Conservation (phyloP, 2,113 vertebrate species). For the Seriola quinqueradiata region DNA sequence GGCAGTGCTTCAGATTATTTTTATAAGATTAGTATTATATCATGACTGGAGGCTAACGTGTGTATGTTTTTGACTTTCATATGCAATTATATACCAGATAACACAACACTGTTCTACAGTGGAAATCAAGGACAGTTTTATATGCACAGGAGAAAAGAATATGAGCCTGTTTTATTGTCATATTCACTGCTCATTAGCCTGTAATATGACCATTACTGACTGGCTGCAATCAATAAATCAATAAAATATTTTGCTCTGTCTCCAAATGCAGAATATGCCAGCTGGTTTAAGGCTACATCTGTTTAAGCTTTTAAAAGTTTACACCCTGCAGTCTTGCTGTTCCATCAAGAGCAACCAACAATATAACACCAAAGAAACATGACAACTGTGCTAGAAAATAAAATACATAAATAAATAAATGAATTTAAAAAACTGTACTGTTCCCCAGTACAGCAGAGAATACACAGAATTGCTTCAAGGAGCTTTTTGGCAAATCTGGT, state of each 20-base stretch:
- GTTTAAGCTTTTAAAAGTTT: too few relatives aligned
- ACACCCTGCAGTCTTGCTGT: background rate
- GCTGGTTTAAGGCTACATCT: background rate
- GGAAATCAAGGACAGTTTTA: background rate
- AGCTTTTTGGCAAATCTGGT: background rate
- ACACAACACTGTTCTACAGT: background rate
- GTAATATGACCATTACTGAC: background rate
- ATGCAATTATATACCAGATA: too few relatives aligned
- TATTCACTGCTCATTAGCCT: background rate
- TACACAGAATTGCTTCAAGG: background rate
- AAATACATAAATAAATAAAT: too few relatives aligned
- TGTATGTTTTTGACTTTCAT: too few relatives aligned
- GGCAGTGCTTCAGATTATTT: background rate
- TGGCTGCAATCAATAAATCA: background rate
- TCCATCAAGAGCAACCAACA: background rate
- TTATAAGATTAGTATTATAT: background rate
- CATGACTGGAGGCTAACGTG: background rate
- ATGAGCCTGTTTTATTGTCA: background rate
- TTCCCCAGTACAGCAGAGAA: background rate
- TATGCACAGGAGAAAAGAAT: background rate
- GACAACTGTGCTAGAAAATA: background rate
- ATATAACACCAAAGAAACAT: background rate
- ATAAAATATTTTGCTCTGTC: background rate
- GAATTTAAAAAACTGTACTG: background rate
- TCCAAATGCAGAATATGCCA: background rate